These are phyloP conservation scores for Punctoribates punctum DNA, from an alignment of 2,888 invertebrate species.

Conservation along the genomic window DNA sequence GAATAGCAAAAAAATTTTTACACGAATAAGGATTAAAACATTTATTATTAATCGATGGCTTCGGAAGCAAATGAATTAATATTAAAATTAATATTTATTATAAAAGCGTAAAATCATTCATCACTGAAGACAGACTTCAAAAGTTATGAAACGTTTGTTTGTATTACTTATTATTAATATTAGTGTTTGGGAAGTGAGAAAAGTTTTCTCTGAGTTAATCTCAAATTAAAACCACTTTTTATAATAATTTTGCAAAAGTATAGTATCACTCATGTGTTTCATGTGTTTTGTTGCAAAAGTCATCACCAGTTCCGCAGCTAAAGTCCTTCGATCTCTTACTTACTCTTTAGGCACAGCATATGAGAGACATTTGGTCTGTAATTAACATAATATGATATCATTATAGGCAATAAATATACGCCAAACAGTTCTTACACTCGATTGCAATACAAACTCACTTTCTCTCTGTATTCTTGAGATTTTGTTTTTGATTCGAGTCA, in stretches of 20 bases:
- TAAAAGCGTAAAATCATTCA: neutral
- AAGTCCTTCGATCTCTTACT: conserved; percentile 30
- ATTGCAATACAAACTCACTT: neutral
- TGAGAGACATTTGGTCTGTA: conserved; percentile 17
- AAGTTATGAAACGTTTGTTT: neutral
- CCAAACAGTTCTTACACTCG: neutral
- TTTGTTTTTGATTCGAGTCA: neutral
- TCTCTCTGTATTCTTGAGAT: neutral
- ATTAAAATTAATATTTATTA: neutral
- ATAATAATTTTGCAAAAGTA: too few species aligned
- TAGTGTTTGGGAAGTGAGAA: neutral
- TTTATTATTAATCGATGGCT: too few species aligned
- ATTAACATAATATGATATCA: conserved; percentile 29
- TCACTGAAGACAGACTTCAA: neutral
- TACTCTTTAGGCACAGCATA: neutral
- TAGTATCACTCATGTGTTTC: neutral
- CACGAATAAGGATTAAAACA: too few species aligned
- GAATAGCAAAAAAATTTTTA: too few species aligned
- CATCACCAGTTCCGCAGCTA: conserved; percentile 26
- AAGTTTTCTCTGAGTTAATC: neutral
- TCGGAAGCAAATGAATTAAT: too few species aligned
- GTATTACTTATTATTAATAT: too few species aligned
- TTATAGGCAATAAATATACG: neutral
- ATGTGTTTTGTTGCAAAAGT: neutral
- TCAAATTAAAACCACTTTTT: neutral